phyloP scores from a whole-genome alignment of 2,888 invertebrate genomes.

The Gymnocheta viridis region DNA sequence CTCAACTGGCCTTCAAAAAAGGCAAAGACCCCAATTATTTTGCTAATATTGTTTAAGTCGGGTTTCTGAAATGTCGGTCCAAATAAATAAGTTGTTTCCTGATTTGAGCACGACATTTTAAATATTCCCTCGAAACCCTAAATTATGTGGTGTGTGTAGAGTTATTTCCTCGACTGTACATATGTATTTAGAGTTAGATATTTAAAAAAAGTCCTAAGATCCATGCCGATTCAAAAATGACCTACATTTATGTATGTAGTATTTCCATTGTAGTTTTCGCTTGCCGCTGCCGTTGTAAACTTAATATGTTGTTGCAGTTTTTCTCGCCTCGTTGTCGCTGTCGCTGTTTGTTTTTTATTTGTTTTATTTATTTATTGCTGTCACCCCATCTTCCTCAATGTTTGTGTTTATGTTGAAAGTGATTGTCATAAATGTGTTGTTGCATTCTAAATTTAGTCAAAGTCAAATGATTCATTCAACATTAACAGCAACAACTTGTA shows the following conservation, averaged over 20 bases:
- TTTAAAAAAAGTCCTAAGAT: too few species aligned
- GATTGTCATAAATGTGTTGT: slow-evolving; percentile 63
- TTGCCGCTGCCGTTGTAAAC: slow-evolving; percentile 5
- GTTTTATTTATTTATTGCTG: slow-evolving; percentile 37
- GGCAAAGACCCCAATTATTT: too few species aligned
- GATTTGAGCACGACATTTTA: too few species aligned
- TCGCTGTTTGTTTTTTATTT: slow-evolving; percentile 25
- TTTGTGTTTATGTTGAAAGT: slow-evolving; percentile 32
- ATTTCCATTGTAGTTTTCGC: not conserved
- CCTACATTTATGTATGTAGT: not conserved
- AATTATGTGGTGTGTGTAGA: too few species aligned
- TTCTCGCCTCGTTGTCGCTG: slow-evolving; percentile 10
- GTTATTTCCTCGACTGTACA: too few species aligned
- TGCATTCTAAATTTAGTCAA: slow-evolving; percentile 73
- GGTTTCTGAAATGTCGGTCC: too few species aligned
- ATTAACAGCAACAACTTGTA: slow-evolving; percentile 23
- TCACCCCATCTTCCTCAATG: slow-evolving; percentile 30
- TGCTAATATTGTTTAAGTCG: too few species aligned
- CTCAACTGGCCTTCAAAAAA: too few species aligned
- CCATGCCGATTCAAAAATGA: not conserved
- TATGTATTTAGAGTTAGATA: too few species aligned
- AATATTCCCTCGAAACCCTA: too few species aligned
- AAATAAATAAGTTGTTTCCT: too few species aligned
- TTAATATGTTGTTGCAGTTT: slow-evolving; percentile 4
- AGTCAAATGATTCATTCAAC: slow-evolving; percentile 73